These are phyloP conservation scores for Fregata magnificens DNA, from an alignment of 2,113 vertebrate genomes.

Conservation along the genomic window DNA sequence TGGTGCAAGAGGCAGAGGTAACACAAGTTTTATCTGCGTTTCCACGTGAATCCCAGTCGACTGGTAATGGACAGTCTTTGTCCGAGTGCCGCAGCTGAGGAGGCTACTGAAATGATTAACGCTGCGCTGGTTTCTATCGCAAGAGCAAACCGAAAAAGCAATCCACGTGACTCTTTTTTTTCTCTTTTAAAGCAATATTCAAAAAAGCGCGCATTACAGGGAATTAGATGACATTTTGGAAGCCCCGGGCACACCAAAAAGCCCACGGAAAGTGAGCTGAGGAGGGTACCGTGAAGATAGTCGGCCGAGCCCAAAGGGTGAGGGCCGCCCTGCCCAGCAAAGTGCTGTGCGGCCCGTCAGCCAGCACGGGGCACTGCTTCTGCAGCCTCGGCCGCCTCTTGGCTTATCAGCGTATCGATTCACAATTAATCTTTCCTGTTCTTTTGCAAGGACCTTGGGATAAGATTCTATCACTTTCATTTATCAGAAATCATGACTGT, in stretches of 20 bases:
- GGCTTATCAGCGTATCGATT: not conserved
- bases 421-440: not conserved
- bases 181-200: not conserved
- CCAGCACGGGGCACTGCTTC: not conserved
- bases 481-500: not conserved
- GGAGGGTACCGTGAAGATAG: not conserved
- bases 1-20: not conserved
- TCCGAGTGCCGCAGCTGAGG: not conserved
- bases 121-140: not conserved
- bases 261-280: not conserved
- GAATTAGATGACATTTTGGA: fast-evolving
- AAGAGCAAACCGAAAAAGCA: not conserved
- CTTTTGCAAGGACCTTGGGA: not conserved
- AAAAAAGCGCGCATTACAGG: fast-evolving
- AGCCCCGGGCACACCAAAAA: not conserved
- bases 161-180: too few species aligned
- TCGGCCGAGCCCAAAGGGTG: too few species aligned
- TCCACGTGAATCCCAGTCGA: fast-evolving
- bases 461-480: not conserved
- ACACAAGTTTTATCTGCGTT: fast-evolving
- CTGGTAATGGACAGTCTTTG: fast-evolving
- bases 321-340: too few species aligned
- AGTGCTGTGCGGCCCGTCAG: not conserved
- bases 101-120: fast-evolving
- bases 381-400: not conserved